A percentile compares a stretch with the other conserved stretches of the same genome.
phyloP scores from a whole-genome alignment of 2,113 vertebrate species.

The Callospermophilus lateralis region DNA sequence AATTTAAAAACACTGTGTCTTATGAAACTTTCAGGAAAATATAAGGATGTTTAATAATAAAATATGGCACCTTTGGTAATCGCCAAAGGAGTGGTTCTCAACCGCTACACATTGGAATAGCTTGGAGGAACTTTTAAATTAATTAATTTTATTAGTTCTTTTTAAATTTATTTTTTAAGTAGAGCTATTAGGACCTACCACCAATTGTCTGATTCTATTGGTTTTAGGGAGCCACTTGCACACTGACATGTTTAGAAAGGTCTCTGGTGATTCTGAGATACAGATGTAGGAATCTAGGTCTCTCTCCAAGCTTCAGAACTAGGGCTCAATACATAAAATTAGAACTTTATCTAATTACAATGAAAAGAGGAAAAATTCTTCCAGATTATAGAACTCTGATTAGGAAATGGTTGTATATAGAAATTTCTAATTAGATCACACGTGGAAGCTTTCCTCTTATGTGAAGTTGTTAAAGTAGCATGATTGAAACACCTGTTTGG shows the following conservation, averaged over 20 bases:
- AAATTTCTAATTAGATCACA: background rate
- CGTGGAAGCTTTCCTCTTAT: background rate
- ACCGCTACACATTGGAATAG: background rate
- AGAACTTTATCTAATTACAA: conserved; percentile 18
- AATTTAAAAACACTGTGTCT: background rate
- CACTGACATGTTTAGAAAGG: background rate
- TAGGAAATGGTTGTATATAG: background rate
- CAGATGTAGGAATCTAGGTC: background rate
- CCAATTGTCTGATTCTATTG: background rate
- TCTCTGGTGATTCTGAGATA: background rate
- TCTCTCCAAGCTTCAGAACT: conserved; percentile 13
- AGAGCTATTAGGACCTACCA: background rate
- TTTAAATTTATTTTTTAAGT: background rate
- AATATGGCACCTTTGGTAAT: background rate
- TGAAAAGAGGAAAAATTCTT: background rate
- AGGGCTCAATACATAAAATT: conserved; percentile 3
- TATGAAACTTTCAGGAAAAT: conserved; percentile 8
- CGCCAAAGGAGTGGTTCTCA: background rate
- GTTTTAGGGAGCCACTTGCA: background rate
- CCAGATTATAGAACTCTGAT: background rate
- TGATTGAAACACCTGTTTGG: background rate
- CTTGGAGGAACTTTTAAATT: too few relatives aligned
- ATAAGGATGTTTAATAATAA: background rate
- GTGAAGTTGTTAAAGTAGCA: conserved; percentile 2
- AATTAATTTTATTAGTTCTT: too few relatives aligned